Evolutionary conservation across 2,888 invertebrate species (phyloP), one percentile per base, ranked within the genome.

Genomic region (Eupsilia transversa): DNA sequence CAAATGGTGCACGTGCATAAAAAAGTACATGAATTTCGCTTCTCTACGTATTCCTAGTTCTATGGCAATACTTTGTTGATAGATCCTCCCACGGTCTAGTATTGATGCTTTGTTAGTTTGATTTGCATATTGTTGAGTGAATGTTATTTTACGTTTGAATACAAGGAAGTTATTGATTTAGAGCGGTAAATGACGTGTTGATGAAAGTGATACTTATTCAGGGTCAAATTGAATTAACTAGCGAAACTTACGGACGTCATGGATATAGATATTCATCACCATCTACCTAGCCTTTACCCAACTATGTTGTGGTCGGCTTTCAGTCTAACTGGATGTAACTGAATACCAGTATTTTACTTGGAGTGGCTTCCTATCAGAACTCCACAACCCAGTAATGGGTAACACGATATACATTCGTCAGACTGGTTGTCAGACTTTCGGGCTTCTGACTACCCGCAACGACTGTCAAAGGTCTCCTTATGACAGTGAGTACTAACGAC

Each of bases 31-130:
- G 2, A 17, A 10, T 30, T 38, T 12, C 20, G 2, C 33, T 33
- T 41, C 56, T 74, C 46, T 61, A 46, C 3, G 4, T 27, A n/a
- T 77, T 54, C 4, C 10, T 27, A 20, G 14, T 12, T 65, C 54
- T 81, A 20, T 70, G 46, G 38, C 33, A 56, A 65, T 41, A 73
- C 71, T 69, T 63, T 74, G 77, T 80, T 77, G 77, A 84, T 74
- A 77, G 60, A 35, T 74, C 73, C 71, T 83, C 85, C 73, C 84
- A 86, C 86, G 86, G 75, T 63, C 57, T 10, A 30, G 35, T 82
- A 71, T 71, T 68, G 74, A 74, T 1, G 63, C 70, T 74, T 82
- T 72, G 82, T 78, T 69, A 70, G 30, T 49, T 68, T 60, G 52
- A 82, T 81, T 81, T 82, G 82, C 81, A 81, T 81, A 78, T 81